Conservation (phyloP, 2,888 invertebrate species). For the Drosophila falleni region DNA sequence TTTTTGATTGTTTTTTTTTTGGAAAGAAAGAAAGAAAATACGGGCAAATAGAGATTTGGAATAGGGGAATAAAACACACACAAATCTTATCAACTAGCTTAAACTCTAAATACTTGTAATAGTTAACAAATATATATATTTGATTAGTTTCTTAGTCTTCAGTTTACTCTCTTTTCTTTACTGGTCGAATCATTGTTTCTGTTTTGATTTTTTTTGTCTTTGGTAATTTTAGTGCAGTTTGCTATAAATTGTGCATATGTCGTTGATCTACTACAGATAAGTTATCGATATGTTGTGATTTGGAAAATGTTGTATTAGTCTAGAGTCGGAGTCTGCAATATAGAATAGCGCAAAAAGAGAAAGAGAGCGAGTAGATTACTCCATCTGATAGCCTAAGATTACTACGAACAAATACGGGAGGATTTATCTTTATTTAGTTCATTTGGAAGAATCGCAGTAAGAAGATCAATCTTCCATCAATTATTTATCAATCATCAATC, state of each 20-base stretch:
- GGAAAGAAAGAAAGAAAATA: slow-evolving; percentile 72
- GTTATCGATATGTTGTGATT: slow-evolving; percentile 85
- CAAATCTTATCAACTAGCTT: slow-evolving; percentile 49
- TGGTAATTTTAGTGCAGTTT: slow-evolving; percentile 39
- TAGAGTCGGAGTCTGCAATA: slow-evolving; percentile 84
- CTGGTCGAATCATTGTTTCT: slow-evolving; percentile 41
- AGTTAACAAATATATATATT: slow-evolving; percentile 16
- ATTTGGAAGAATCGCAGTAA: slow-evolving; percentile 13
- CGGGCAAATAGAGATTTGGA: slow-evolving; percentile 69
- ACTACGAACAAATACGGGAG: slow-evolving; percentile 23
- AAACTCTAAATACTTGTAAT: slow-evolving; percentile 27
- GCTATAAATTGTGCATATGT: slow-evolving; percentile 30
- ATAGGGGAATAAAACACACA: slow-evolving; percentile 33
- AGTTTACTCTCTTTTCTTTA: slow-evolving; percentile 29
- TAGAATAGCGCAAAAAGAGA: slow-evolving; percentile 66
- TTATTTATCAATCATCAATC: not conserved
- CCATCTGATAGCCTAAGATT: slow-evolving; percentile 43
- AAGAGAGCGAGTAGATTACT: slow-evolving; percentile 58
- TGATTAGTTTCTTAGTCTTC: slow-evolving; percentile 38
- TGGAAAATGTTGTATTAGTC: slow-evolving; percentile 83
- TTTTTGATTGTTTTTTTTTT: slow-evolving; percentile 18
- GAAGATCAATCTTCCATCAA: slow-evolving; percentile 14
- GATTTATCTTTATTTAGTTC: not conserved
- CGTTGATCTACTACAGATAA: slow-evolving; percentile 80
- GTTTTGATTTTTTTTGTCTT: not conserved